A percentile compares a stretch with the other conserved stretches of the same genome.
Evolutionary conservation across 2,797 vertebrate genomes (phyloP).

Genomic region (Sparidentex hasta): DNA sequence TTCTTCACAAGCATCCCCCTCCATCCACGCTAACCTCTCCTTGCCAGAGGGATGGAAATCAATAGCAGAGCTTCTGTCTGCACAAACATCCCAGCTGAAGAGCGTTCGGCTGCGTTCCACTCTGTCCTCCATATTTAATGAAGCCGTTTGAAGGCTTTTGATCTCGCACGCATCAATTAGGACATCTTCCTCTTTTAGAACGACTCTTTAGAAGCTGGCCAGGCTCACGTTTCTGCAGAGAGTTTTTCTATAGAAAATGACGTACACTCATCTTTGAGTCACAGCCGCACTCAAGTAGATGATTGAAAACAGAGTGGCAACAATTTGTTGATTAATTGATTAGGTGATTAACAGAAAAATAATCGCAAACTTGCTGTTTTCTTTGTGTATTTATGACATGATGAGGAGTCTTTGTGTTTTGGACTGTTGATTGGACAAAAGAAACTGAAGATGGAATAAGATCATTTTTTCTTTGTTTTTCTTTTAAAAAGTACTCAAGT

Average conservation of each 20-base stretch:
- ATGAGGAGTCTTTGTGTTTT: no score
- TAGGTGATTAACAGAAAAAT: no score
- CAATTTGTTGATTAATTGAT: no score
- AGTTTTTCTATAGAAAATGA: neutral
- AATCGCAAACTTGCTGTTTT: no score
- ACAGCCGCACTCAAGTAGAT: neutral
- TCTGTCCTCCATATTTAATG: conserved; percentile 62
- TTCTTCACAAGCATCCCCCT: conserved; percentile 2
- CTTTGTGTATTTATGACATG: no score
- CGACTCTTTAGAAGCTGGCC: conserved; percentile 16
- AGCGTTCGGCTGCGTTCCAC: conserved; percentile 16
- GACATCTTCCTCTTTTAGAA: conserved; percentile 32
- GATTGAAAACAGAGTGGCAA: no score
- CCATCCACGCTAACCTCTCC: neutral
- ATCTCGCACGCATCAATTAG: conserved; percentile 50
- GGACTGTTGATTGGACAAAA: no score
- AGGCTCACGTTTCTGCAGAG: neutral
- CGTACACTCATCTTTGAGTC: neutral
- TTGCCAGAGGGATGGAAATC: conserved; percentile 49
- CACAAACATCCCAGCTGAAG: conserved; percentile 39
- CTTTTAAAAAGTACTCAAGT: no score
- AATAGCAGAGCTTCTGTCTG: conserved; percentile 42
- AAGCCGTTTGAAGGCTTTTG: conserved; percentile 55
- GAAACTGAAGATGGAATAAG: no score
- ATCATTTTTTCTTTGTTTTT: no score